These are phyloP conservation scores for Stomatorhinus walkeri DNA, from an alignment of 2,797 vertebrate species.

Conservation along the genomic window DNA sequence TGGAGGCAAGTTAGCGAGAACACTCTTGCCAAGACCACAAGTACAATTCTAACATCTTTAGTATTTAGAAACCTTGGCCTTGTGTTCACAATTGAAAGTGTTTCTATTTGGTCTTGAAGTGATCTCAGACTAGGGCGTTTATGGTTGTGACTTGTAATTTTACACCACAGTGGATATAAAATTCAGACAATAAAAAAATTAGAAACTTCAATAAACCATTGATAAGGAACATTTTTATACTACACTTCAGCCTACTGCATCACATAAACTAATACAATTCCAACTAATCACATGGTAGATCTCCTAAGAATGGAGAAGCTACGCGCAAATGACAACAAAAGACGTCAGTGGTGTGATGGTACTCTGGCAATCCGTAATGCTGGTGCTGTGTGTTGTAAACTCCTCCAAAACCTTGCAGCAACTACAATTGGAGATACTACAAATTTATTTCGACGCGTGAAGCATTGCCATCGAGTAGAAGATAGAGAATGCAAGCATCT, in stretches of 20 bases:
- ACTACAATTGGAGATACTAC: background rate
- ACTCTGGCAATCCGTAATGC: background rate
- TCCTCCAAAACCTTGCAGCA: background rate
- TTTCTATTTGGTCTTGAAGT: background rate
- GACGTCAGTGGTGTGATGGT: background rate
- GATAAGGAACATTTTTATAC: background rate
- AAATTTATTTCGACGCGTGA: background rate
- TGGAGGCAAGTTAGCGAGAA: background rate
- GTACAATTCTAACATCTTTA: background rate
- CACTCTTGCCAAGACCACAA: background rate
- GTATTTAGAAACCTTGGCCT: background rate
- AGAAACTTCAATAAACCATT: background rate
- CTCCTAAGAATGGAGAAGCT: background rate
- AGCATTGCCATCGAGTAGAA: background rate
- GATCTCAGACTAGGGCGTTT: background rate
- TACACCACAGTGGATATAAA: background rate
- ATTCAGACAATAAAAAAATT: background rate
- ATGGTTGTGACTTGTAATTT: background rate
- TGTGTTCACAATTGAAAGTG: background rate
- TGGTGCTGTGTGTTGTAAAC: background rate
- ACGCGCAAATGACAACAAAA: background rate
- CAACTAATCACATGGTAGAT: background rate
- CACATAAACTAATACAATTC: background rate
- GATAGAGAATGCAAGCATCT: background rate
- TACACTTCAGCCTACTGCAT: background rate